Conservation (phyloP, 2,797 vertebrate genomes). For the Esox masquinongy region DNA sequence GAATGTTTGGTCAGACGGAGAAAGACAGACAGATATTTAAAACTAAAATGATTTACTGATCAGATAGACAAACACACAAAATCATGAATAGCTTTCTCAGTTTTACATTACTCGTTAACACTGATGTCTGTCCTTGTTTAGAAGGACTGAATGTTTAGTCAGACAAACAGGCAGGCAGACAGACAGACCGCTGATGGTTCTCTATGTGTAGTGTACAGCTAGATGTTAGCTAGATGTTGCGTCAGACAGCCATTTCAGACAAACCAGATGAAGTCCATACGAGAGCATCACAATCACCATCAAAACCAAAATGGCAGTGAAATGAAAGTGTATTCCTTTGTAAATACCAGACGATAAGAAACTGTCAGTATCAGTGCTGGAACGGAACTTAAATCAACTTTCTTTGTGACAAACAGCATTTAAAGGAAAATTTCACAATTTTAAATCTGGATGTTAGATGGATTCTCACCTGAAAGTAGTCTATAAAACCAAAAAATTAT, state of each 20-base stretch:
- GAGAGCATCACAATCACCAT: conserved; percentile 6
- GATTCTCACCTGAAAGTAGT: too few relatives aligned
- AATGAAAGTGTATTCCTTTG: background rate
- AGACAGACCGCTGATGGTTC: background rate
- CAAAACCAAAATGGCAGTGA: background rate
- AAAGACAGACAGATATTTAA: too few relatives aligned
- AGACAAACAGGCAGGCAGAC: background rate
- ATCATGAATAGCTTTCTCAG: too few relatives aligned
- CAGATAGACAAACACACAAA: too few relatives aligned
- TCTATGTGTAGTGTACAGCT: background rate
- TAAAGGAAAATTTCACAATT: background rate
- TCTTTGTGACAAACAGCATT: background rate
- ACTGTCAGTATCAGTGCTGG: background rate
- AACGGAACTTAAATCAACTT: background rate
- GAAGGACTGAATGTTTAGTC: too few relatives aligned
- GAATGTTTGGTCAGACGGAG: too few relatives aligned
- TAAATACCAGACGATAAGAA: background rate
- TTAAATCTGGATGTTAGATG: too few relatives aligned
- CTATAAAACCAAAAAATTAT: too few relatives aligned
- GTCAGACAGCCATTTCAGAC: background rate
- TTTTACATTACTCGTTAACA: too few relatives aligned
- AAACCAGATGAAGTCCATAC: background rate
- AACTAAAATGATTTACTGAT: too few relatives aligned
- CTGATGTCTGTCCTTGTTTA: too few relatives aligned
- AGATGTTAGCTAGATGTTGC: background rate